A percentile compares a stretch with the other conserved stretches of the same genome.
These are phyloP conservation scores for Colletes collaris DNA, from an alignment of 2,888 invertebrate species.

Conservation along the genomic window DNA sequence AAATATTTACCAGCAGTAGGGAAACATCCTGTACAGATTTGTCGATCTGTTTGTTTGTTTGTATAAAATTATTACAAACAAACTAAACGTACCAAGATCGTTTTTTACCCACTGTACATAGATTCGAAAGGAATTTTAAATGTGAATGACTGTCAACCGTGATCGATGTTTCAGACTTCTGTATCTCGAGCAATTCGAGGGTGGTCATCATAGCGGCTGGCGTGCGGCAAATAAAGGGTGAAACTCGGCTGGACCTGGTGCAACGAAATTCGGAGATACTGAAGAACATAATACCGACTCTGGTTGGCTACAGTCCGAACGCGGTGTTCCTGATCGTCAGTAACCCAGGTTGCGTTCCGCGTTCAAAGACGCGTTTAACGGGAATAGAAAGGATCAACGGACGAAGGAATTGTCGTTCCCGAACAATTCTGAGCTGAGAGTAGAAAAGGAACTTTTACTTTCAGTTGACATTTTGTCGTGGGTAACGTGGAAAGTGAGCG, in stretches of 20 bases:
- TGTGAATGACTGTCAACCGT: too few species aligned
- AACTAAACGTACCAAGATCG: too few species aligned
- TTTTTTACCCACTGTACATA: too few species aligned
- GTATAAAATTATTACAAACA: too few species aligned
- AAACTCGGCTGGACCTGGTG: constrained; percentile 84
- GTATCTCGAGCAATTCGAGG: constrained; percentile 83
- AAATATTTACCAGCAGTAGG: too few species aligned
- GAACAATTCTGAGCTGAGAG: neutral
- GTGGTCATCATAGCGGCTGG: constrained; percentile 85
- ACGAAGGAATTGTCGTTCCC: constrained; percentile 1
- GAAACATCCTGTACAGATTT: too few species aligned
- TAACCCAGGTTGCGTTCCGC: constrained; percentile 83
- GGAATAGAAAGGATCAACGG: neutral
- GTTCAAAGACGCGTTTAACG: neutral
- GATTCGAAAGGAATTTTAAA: too few species aligned
- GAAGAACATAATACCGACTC: constrained; percentile 84
- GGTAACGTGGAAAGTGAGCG: constrained; percentile 87
- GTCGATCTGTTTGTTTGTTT: too few species aligned
- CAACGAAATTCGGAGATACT: constrained; percentile 85
- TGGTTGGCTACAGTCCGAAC: constrained; percentile 85
- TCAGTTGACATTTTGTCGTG: constrained; percentile 87
- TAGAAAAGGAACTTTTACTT: constrained; percentile 78
- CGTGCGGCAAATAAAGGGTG: constrained; percentile 84
- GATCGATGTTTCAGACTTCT: constrained; percentile 81
- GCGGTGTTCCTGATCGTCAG: constrained; percentile 84